Percentiles rank a stretch among this genome's conserved stretches.
Conservation (phyloP, 2,888 invertebrate genomes). For the Drosophila robusta region DNA sequence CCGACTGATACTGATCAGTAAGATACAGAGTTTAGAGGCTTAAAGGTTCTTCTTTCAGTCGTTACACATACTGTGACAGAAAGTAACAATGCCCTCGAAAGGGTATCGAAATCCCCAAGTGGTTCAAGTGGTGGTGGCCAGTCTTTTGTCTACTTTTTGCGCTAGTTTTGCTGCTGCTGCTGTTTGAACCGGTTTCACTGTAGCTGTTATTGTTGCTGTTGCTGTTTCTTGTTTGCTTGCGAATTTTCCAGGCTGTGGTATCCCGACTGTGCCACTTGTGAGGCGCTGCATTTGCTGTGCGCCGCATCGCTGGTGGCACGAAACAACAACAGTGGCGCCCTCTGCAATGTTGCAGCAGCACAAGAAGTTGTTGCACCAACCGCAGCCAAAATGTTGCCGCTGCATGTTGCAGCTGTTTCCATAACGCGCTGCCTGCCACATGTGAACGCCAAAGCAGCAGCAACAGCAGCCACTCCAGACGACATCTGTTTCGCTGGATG, state of each 20-base stretch:
- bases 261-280: conserved; percentile 50
- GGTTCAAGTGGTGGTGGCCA: conserved; percentile 48
- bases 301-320: conserved; percentile 83
- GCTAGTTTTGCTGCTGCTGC: conserved; percentile 61
- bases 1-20: too few relatives aligned
- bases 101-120: conserved; percentile 7
- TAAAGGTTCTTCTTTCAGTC: too few relatives aligned
- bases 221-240: conserved; percentile 65
- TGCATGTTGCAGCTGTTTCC: conserved; percentile 74
- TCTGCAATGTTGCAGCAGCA: conserved; percentile 82
- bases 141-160: conserved; percentile 75
- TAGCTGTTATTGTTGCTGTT: conserved; percentile 36
- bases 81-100: background rate
- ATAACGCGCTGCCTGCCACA: conserved; percentile 50
- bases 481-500: conserved; percentile 74
- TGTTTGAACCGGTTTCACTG: conserved; percentile 42
- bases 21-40: too few relatives aligned
- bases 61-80: background rate
- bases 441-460: conserved; percentile 49
- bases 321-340: conserved; percentile 84
- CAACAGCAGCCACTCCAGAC: conserved; percentile 39
- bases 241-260: conserved; percentile 69
- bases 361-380: conserved; percentile 58
- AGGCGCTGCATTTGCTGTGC: conserved; percentile 66
- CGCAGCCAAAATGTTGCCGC: conserved; percentile 59